Base-by-base conservation (phyloP, 2,113 vertebrate genomes). In the Erinaceus europaeus region DNA sequence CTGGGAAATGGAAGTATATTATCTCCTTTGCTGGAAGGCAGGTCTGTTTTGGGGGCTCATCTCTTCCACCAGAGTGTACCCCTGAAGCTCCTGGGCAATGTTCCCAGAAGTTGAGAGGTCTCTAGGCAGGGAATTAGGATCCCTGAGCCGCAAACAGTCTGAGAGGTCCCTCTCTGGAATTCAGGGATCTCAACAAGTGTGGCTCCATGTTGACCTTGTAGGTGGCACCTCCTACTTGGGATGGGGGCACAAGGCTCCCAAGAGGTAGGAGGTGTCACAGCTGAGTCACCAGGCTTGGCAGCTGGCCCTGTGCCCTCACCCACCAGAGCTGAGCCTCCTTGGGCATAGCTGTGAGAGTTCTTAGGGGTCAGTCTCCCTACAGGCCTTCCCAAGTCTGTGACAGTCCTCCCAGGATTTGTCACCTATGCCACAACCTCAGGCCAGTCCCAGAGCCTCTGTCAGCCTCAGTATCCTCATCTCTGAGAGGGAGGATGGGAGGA, bases 51-150 rank as follows among this genome's bases (percentile, higher is more conserved):
- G 55, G 4, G 44, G 21, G 38, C 4, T n/a, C 4, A 5, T 17
- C 12, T 7, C 9, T 48, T 36, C 20, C 3, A 27, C n/a, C 10
- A 0, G 52, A 50, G 61, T 25, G 78, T 14, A 14, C 57, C 14
- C 32, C 18, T 13, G 3, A 42, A 13, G 57, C 6, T 36, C 0
- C 0, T 9, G 9, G 44, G 34, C 36, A 6, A 42, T 2, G 18
- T 53, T 57, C 21, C 4, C 12, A 29, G 46, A 86, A 36, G 44
- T 4, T 1, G 7, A 57, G 53, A 80, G 27, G 27, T 14, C 20
- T 9, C 42, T 44, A 38, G 20, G 34, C 40, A 57, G 27, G 29
- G 13, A 50, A n/a, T 17, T 36, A 6, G n/a, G 38, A 40, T 20
- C n/a, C 40, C 15, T 50, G 27, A 23, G 27, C 27, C 21, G 15